Evolutionary conservation across 2,113 vertebrate species (phyloP).

Genomic region (Steatornis caripensis): DNA sequence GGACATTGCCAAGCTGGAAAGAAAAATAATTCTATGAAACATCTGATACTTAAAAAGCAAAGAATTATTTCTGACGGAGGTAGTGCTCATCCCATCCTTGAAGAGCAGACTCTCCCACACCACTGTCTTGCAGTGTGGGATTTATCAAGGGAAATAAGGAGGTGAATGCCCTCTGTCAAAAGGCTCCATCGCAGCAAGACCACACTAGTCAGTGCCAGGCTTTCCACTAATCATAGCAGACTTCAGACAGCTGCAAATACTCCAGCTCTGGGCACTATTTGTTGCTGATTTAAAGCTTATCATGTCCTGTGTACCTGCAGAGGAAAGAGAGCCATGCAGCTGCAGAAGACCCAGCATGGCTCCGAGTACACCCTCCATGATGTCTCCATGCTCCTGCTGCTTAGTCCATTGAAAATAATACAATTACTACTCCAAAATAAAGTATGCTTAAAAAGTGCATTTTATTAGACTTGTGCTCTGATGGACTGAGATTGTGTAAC

Average conservation of each 20-base stretch:
- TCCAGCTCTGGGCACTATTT: background rate
- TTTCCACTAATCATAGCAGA: background rate
- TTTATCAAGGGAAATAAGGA: background rate
- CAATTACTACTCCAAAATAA: background rate
- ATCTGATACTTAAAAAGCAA: conserved; percentile 29
- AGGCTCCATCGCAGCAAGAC: background rate
- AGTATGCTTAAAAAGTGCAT: background rate
- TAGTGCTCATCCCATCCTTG: background rate
- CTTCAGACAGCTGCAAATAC: background rate
- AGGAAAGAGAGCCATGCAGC: background rate
- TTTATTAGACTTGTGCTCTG: background rate
- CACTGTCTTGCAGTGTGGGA: background rate
- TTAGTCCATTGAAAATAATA: background rate
- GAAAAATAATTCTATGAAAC: conserved; percentile 30
- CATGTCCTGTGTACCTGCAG: accelerated
- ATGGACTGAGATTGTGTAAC: background rate
- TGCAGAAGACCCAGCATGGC: background rate
- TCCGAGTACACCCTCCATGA: background rate
- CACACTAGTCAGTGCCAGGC: background rate
- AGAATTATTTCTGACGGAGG: background rate
- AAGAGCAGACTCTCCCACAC: background rate
- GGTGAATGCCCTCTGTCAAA: background rate
- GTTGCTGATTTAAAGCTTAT: background rate
- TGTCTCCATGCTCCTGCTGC: background rate
- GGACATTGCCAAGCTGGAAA: conserved; percentile 5